phyloP scores from a whole-genome alignment of 2,797 vertebrate species.

The Artibeus jamaicensis region DNA sequence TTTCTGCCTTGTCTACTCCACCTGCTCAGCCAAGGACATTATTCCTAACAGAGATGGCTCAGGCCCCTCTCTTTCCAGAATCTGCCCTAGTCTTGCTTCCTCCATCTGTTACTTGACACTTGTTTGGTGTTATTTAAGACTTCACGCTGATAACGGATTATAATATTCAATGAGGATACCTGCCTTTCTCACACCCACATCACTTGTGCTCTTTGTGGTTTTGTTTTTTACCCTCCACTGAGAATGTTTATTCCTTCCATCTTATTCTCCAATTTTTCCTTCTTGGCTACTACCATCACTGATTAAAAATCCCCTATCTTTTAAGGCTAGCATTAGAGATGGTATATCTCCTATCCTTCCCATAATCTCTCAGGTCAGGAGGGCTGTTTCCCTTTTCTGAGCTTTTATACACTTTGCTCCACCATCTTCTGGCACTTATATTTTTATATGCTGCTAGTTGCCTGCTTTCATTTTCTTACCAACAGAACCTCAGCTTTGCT shows the following conservation, averaged over 20 bases:
- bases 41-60: not conserved
- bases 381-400: not conserved
- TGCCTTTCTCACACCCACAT: not conserved
- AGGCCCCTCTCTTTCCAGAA: not conserved
- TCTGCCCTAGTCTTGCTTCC: not conserved
- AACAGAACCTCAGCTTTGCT: not conserved
- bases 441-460: not conserved
- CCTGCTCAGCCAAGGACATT: not conserved
- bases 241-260: not conserved
- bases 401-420: not conserved
- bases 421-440: not conserved
- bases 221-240: not conserved
- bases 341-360: too few species aligned
- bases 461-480: not conserved
- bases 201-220: not conserved
- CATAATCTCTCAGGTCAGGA: not conserved
- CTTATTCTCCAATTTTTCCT: not conserved
- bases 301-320: not conserved
- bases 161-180: not conserved
- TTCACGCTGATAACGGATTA: not conserved
- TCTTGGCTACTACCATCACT: not conserved
- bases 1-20: not conserved
- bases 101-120: not conserved
- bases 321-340: not conserved
- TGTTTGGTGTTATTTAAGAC: not conserved